A percentile compares a stretch with the other conserved stretches of the same genome.
These are phyloP conservation scores for Pterocles orientalis DNA, from an alignment of 2,113 vertebrate genomes.

Conservation along the genomic window DNA sequence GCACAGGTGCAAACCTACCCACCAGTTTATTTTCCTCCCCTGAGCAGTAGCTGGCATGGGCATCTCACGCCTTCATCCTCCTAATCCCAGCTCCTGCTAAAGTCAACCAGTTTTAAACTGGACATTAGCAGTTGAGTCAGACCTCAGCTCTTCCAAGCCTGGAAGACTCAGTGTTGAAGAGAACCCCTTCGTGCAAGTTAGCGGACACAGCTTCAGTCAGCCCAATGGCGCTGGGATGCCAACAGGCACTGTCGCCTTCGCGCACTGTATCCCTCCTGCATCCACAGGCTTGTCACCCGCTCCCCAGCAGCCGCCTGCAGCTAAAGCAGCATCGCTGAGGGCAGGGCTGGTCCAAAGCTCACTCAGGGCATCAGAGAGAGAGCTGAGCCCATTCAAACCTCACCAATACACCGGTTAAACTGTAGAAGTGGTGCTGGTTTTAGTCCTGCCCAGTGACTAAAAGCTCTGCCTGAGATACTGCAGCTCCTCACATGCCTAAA, in stretches of 20 bases:
- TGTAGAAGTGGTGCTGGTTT: neutral
- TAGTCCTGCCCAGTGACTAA: neutral
- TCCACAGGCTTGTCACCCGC: neutral
- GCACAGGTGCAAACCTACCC: neutral
- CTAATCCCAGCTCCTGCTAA: neutral
- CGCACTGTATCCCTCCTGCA: accelerated
- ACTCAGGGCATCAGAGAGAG: accelerated
- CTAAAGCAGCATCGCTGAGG: neutral
- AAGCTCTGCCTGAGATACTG: neutral
- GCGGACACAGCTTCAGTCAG: accelerated
- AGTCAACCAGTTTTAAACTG: neutral
- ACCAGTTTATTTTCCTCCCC: neutral
- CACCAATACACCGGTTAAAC: neutral
- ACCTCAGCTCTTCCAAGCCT: neutral
- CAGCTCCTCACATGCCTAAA: neutral
- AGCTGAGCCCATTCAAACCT: accelerated
- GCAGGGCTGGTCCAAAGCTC: neutral
- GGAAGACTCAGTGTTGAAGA: accelerated
- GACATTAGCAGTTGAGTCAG: neutral
- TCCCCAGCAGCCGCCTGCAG: accelerated
- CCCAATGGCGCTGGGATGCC: accelerated
- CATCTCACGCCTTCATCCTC: neutral
- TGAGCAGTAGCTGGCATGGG: neutral
- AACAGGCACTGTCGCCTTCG: accelerated
- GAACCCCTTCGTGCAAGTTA: accelerated